phyloP scores from a whole-genome alignment of 2,113 vertebrate species.

The Phalacrocorax pelagicus region DNA sequence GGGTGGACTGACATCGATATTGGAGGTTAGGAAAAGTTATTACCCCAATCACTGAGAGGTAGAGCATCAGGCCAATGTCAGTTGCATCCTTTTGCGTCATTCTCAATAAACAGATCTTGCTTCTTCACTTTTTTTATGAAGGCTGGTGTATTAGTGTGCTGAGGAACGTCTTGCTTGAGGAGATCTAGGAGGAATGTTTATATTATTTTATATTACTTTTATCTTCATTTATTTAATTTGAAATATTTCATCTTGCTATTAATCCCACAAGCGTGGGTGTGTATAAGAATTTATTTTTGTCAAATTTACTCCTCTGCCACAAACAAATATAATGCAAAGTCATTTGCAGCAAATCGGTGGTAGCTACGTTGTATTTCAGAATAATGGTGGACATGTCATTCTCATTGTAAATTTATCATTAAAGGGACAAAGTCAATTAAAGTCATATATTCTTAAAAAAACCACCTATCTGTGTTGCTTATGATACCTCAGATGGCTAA shows the following conservation, averaged over 20 bases:
- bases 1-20: not conserved
- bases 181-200: not conserved
- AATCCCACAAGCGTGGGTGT: not conserved
- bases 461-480: slow-evolving; percentile 42
- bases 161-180: not conserved
- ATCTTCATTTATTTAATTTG: not conserved
- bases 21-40: slow-evolving; percentile 23
- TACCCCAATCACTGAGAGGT: slow-evolving; percentile 31
- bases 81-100: slow-evolving; percentile 58
- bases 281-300: slow-evolving; percentile 17
- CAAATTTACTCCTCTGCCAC: not conserved
- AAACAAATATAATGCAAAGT: not conserved
- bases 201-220: not conserved
- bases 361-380: slow-evolving; percentile 35
- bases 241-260: not conserved
- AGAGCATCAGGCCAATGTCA: slow-evolving; percentile 55
- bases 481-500: slow-evolving; percentile 32
- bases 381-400: slow-evolving; percentile 33
- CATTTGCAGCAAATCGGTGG: not conserved
- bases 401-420: slow-evolving; percentile 67
- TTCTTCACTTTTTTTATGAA: slow-evolving; percentile 5
- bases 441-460: slow-evolving; percentile 58
- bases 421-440: slow-evolving; percentile 59
- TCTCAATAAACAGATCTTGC: slow-evolving; percentile 53
- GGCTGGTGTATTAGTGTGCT: not conserved